These are phyloP conservation scores for Tribolium castaneum DNA, from an alignment of 1,140 invertebrate species.

Conservation along the genomic window DNA sequence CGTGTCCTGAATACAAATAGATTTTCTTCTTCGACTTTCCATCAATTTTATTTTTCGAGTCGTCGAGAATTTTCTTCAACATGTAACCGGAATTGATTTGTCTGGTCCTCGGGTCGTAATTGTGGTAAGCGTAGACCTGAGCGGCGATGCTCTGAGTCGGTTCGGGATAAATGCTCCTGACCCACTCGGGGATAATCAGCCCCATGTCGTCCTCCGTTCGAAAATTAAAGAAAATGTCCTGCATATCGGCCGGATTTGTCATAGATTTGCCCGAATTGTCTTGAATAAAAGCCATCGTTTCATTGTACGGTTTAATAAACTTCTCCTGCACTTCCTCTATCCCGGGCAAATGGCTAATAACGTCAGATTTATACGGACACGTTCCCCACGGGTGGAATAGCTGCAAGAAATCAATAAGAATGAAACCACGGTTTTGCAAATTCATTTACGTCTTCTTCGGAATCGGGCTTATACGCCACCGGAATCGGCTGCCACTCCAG, in stretches of 20 bases:
- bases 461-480: conserved; percentile 45
- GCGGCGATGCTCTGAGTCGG: conserved; percentile 45
- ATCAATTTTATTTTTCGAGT: conserved; percentile 62
- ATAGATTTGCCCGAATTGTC: conserved; percentile 53
- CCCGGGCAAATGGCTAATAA: conserved; percentile 38
- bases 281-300: conserved; percentile 53
- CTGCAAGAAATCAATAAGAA: conserved; percentile 45
- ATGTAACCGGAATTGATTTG: conserved; percentile 48
- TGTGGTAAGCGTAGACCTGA: conserved; percentile 51
- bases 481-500: conserved; percentile 62
- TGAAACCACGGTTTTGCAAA: not conserved
- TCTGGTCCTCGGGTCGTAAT: conserved; percentile 41
- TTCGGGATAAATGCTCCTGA: conserved; percentile 53
- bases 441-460: conserved; percentile 50
- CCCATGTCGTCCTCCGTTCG: conserved; percentile 46
- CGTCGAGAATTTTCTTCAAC: conserved; percentile 61
- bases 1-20: conserved; percentile 73
- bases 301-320: conserved; percentile 51
- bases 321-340: conserved; percentile 41
- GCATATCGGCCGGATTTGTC: conserved; percentile 36
- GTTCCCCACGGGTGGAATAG: conserved; percentile 44
- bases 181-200: conserved; percentile 58
- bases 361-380: conserved; percentile 33
- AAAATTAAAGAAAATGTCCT: conserved; percentile 58
- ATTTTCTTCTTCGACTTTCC: conserved; percentile 64